These are phyloP conservation scores for Drosophila ustulata DNA, from an alignment of 2,888 invertebrate species.

Conservation along the genomic window DNA sequence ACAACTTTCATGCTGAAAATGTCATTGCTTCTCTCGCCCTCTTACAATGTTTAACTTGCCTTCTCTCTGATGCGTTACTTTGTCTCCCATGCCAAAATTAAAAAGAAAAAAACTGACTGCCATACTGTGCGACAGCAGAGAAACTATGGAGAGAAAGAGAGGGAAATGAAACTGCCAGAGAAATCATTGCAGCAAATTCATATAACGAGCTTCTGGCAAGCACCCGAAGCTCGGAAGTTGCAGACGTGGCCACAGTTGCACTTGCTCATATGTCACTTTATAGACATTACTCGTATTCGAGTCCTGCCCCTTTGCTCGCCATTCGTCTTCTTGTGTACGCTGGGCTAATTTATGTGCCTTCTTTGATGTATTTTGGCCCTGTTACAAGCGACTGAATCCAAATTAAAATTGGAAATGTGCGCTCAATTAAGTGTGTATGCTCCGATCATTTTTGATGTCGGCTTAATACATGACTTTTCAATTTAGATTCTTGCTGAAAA, in stretches of 20 bases:
- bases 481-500: neutral
- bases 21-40: constrained; percentile 8
- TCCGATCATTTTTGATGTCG: constrained; percentile 26
- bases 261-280: constrained; percentile 60
- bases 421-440: constrained; percentile 57
- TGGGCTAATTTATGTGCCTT: constrained; percentile 59
- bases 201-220: constrained; percentile 42
- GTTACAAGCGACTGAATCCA: constrained; percentile 56
- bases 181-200: constrained; percentile 45
- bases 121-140: constrained; percentile 16
- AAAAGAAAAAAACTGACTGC: constrained; percentile 42
- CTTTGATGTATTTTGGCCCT: constrained; percentile 39
- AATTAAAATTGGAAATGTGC: constrained; percentile 69
- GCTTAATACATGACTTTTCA: constrained; percentile 17
- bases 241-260: constrained; percentile 25
- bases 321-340: constrained; percentile 23
- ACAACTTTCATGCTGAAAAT: constrained; percentile 58
- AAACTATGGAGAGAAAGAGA: neutral
- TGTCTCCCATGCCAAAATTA: constrained; percentile 64
- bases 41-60: neutral
- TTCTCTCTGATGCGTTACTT: constrained; percentile 60
- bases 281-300: constrained; percentile 35
- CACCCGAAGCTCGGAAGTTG: constrained; percentile 5
- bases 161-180: constrained; percentile 16
- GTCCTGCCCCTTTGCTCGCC: neutral